Evolutionary conservation across 2,113 vertebrate genomes (phyloP).

Genomic region (Neomonachus schauinslandi): DNA sequence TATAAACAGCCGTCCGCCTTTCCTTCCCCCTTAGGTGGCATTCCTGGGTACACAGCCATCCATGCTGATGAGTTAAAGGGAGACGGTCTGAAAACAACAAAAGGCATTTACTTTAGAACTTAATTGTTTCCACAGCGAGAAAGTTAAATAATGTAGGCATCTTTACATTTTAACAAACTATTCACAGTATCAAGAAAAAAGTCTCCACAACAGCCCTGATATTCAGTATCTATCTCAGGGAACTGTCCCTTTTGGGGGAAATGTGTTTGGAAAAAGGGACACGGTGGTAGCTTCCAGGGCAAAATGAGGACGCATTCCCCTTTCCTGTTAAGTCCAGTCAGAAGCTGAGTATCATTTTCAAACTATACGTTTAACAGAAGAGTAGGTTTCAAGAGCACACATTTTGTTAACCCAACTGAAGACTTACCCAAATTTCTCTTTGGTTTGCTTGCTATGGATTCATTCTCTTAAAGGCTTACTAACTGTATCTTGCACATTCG

Average conservation of each 20-base stretch:
- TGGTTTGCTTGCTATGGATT: not conserved
- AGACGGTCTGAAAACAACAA: conserved; percentile 44
- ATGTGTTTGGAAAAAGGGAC: not conserved
- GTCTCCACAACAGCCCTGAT: not conserved
- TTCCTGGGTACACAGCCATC: not conserved
- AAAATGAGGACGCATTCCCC: not conserved
- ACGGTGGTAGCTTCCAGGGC: not conserved
- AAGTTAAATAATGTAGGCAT: not conserved
- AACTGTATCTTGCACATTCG: not conserved
- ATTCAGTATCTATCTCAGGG: not conserved
- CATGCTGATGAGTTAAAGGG: not conserved
- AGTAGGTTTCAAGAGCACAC: not conserved
- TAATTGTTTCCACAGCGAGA: not conserved
- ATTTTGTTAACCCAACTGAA: not conserved
- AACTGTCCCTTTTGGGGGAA: not conserved
- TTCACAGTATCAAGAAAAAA: not conserved
- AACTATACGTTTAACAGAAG: not conserved
- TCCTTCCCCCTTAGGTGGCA: not conserved
- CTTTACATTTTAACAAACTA: not conserved
- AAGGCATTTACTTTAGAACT: not conserved
- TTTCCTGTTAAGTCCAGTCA: not conserved
- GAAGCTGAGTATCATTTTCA: not conserved
- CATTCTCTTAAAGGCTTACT: not conserved
- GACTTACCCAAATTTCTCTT: not conserved
- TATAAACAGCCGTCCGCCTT: not conserved